Conservation (phyloP, 2,797 vertebrate genomes). For the Phataginus tricuspis region DNA sequence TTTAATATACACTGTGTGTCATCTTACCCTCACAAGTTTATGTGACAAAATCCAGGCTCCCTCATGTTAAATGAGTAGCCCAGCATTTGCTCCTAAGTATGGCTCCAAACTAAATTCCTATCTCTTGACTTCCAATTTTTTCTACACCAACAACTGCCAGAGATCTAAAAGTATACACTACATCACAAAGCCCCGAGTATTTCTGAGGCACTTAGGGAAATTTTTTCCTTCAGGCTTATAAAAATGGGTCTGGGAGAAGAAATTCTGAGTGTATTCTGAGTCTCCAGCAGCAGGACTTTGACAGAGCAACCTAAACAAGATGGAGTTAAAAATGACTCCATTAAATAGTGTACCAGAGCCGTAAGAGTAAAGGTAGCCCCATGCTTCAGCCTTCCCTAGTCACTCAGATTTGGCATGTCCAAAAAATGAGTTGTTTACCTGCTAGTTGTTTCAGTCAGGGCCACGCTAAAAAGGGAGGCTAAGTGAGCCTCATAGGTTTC, state of each 20-base stretch:
- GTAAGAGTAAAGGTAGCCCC: not conserved
- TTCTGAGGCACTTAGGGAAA: not conserved
- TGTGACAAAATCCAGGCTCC: not conserved
- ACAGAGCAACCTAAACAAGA: not conserved
- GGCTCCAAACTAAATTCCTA: not conserved
- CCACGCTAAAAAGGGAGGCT: not conserved
- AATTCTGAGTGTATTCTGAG: not conserved
- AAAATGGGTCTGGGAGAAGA: slow-evolving; percentile 11
- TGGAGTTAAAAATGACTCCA: not conserved
- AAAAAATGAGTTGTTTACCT: not conserved
- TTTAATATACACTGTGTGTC: not conserved
- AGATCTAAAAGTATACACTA: not conserved
- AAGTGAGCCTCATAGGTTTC: not conserved
- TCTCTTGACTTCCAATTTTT: not conserved
- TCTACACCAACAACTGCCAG: not conserved
- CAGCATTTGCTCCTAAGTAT: not conserved
- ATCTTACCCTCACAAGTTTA: not conserved
- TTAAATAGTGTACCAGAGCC: not conserved
- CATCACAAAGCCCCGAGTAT: not conserved
- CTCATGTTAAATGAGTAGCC: not conserved
- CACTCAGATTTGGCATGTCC: not conserved
- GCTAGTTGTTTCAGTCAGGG: not conserved
- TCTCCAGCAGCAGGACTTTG: not conserved
- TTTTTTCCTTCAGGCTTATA: slow-evolving; percentile 1
- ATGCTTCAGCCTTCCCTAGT: not conserved